Evolutionary conservation across 2,888 invertebrate genomes (phyloP).

Genomic region (Anarsia innoxiella): DNA sequence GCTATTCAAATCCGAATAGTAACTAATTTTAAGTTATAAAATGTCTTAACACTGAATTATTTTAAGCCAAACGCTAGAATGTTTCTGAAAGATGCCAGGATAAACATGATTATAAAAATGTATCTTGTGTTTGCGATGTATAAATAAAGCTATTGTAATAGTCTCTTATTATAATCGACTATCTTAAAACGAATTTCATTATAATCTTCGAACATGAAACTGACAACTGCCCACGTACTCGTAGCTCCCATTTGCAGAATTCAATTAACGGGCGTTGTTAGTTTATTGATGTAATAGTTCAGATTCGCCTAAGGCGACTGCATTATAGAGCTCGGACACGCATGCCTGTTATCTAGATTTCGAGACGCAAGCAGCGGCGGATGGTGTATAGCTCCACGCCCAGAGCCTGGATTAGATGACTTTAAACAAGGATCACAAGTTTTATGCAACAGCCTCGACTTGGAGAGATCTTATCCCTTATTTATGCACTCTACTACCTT

Average conservation of each 20-base stretch:
- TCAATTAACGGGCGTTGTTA: conserved; percentile 43
- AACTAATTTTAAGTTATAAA: too few species aligned
- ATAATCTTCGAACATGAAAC: neutral
- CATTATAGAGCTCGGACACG: conserved; percentile 43
- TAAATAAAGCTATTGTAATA: too few species aligned
- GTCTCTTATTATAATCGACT: too few species aligned
- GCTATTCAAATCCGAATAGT: too few species aligned
- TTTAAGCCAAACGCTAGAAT: too few species aligned
- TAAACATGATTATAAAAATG: too few species aligned
- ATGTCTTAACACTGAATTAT: too few species aligned
- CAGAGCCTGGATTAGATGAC: conserved; percentile 29
- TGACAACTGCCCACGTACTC: conserved; percentile 13
- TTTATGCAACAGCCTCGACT: conserved; percentile 12
- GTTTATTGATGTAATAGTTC: conserved; percentile 46
- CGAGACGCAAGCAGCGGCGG: conserved; percentile 30
- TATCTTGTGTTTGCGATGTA: too few species aligned
- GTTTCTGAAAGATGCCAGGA: too few species aligned
- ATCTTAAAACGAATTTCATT: too few species aligned
- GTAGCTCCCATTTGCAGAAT: conserved; percentile 32
- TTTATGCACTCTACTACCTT: conserved; percentile 2
- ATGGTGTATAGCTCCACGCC: conserved; percentile 40
- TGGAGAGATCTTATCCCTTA: conserved; percentile 12
- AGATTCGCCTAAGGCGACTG: conserved; percentile 33
- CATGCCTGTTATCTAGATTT: conserved; percentile 44
- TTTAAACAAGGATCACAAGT: conserved; percentile 21